Conservation (phyloP, 2,113 vertebrate species). For the Menura novaehollandiae region DNA sequence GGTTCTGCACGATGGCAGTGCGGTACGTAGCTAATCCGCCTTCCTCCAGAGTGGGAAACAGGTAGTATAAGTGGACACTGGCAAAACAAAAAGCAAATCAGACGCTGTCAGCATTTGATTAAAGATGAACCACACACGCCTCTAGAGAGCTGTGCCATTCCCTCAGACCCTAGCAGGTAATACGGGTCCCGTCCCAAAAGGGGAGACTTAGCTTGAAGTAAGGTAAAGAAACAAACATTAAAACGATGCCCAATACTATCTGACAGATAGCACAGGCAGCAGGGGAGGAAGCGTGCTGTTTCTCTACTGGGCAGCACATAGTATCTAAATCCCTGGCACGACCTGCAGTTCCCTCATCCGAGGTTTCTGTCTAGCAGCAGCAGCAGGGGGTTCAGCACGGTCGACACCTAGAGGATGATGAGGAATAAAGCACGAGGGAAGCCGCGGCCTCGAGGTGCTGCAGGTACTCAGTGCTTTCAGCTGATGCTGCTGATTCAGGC, state of each 20-base stretch:
- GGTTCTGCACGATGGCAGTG: slow-evolving; percentile 98
- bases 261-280: not conserved
- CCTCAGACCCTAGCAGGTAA: not conserved
- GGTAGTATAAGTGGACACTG: slow-evolving; percentile 96
- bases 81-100: not conserved
- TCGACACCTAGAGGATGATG: not conserved
- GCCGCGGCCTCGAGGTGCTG: accelerated
- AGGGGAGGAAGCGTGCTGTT: not conserved
- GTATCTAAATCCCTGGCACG: not conserved
- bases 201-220: not conserved
- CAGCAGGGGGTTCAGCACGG: not conserved
- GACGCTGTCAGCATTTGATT: not conserved
- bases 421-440: not conserved
- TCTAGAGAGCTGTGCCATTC: not conserved
- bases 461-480: not conserved
- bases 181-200: not conserved
- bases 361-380: not conserved
- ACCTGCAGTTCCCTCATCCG: not conserved
- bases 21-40: slow-evolving; percentile 95
- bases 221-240: not conserved
- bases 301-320: not conserved
- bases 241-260: not conserved
- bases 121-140: not conserved
- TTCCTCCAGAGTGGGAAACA: slow-evolving; percentile 95
- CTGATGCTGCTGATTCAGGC: not conserved